Evolutionary conservation across 2,888 invertebrate genomes (phyloP).

Genomic region (Chalcosyrphus nemorum): DNA sequence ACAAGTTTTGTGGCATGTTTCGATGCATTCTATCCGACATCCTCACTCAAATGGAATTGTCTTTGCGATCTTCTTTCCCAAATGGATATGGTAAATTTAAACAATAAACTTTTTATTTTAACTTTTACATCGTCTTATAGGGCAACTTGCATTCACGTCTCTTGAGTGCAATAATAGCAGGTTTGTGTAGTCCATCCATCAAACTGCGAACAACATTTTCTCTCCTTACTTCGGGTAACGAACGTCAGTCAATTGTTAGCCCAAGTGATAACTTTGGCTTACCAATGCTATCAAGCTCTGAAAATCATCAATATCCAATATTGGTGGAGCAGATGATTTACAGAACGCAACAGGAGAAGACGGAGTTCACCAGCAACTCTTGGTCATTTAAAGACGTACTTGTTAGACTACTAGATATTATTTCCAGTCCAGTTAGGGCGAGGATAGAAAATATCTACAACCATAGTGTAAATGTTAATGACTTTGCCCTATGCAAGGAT

Average conservation of each 20-base stretch:
- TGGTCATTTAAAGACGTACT: constrained; percentile 89
- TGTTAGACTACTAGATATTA: constrained; percentile 91
- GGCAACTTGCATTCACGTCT: constrained; percentile 83
- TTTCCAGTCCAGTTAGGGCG: constrained; percentile 89
- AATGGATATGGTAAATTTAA: constrained; percentile 85
- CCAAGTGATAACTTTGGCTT: constrained; percentile 88
- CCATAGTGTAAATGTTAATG: constrained; percentile 80
- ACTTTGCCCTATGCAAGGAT: constrained; percentile 78
- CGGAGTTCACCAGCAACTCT: constrained; percentile 80
- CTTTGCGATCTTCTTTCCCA: constrained; percentile 91
- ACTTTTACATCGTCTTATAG: constrained; percentile 41
- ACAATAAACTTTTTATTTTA: background rate
- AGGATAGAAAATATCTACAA: constrained; percentile 81
- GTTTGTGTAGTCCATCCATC: constrained; percentile 90
- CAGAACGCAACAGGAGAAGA: constrained; percentile 84
- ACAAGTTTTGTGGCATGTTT: constrained; percentile 95
- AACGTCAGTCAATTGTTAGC: constrained; percentile 83
- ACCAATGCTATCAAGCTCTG: constrained; percentile 86
- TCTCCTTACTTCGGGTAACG: constrained; percentile 83
- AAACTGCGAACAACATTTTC: constrained; percentile 90
- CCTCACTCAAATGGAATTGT: constrained; percentile 95
- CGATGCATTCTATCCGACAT: constrained; percentile 97
- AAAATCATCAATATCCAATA: constrained; percentile 89
- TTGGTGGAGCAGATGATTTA: constrained; percentile 90
- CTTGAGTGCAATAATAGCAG: constrained; percentile 91